These are phyloP conservation scores for Rynchops niger DNA, from an alignment of 2,113 vertebrate genomes.

Conservation along the genomic window DNA sequence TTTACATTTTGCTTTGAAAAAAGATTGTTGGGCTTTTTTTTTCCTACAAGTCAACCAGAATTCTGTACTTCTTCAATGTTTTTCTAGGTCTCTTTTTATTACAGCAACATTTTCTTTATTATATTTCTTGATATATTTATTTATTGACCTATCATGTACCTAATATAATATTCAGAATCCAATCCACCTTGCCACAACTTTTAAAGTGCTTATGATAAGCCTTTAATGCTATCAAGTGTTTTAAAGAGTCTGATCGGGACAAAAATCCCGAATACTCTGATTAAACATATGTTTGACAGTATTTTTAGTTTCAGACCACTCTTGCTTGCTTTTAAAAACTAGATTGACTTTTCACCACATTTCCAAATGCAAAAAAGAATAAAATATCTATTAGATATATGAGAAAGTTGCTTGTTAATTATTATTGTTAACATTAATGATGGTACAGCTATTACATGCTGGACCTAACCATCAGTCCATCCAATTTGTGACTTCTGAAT, in stretches of 20 bases:
- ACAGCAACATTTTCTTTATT: not conserved
- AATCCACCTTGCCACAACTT: not conserved
- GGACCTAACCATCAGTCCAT: not conserved
- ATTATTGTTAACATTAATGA: not conserved
- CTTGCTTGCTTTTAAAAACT: not conserved
- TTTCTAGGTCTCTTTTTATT: not conserved
- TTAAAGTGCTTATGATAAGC: slow-evolving; percentile 3
- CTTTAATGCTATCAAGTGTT: not conserved
- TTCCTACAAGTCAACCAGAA: not conserved
- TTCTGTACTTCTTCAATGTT: not conserved
- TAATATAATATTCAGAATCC: not conserved
- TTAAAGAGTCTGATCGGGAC: not conserved
- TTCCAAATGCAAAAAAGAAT: not conserved
- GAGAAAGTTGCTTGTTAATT: not conserved
- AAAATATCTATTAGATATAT: not conserved
- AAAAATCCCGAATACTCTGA: not conserved
- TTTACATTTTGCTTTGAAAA: not conserved
- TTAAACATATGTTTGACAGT: not conserved
- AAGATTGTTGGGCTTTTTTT: rapidly evolving
- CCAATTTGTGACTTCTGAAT: not conserved
- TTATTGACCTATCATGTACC: not conserved
- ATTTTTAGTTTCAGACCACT: not conserved
- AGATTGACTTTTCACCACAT: not conserved
- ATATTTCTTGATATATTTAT: not conserved
- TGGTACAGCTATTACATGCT: not conserved